These are phyloP conservation scores for Ennomos quercinarius DNA, from an alignment of 2,888 invertebrate species.

Conservation along the genomic window DNA sequence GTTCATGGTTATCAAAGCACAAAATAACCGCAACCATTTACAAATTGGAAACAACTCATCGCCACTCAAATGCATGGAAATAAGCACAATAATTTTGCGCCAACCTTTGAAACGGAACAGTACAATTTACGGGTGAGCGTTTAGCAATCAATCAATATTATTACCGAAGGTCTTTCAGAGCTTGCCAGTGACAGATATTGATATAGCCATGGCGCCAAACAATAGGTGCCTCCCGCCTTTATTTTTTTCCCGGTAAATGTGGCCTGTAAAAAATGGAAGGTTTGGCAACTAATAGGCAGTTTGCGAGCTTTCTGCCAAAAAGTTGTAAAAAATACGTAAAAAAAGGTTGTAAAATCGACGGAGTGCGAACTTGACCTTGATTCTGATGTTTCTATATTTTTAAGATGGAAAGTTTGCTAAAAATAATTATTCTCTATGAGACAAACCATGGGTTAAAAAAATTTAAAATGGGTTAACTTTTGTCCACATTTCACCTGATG, in stretches of 20 bases:
- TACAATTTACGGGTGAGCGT: slow-evolving; percentile 29
- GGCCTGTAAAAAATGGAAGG: slow-evolving; percentile 14
- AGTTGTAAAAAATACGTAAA: slow-evolving; percentile 29
- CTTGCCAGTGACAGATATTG: slow-evolving; percentile 27
- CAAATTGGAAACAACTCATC: neutral
- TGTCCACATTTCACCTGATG: too few relatives aligned
- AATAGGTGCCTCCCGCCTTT: slow-evolving; percentile 16
- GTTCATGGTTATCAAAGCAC: too few relatives aligned
- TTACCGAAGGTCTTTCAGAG: slow-evolving; percentile 27
- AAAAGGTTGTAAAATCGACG: slow-evolving; percentile 21
- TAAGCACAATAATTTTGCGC: slow-evolving; percentile 6
- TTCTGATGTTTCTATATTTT: neutral
- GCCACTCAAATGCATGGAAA: slow-evolving; percentile 12
- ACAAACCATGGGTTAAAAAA: too few relatives aligned
- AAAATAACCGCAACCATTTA: neutral
- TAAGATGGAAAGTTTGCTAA: neutral
- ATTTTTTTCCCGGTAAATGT: slow-evolving; percentile 9
- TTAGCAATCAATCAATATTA: slow-evolving; percentile 39
- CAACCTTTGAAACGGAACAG: slow-evolving; percentile 21
- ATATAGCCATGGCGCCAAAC: slow-evolving; percentile 23
- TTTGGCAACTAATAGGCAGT: slow-evolving; percentile 19
- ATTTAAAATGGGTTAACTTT: too few relatives aligned
- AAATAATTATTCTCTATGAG: too few relatives aligned
- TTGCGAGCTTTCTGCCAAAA: slow-evolving; percentile 12
- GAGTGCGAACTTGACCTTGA: slow-evolving; percentile 17